phyloP scores from a whole-genome alignment of 53 echinoderm and acorn worm genomes.

The Henricia sp. region DNA sequence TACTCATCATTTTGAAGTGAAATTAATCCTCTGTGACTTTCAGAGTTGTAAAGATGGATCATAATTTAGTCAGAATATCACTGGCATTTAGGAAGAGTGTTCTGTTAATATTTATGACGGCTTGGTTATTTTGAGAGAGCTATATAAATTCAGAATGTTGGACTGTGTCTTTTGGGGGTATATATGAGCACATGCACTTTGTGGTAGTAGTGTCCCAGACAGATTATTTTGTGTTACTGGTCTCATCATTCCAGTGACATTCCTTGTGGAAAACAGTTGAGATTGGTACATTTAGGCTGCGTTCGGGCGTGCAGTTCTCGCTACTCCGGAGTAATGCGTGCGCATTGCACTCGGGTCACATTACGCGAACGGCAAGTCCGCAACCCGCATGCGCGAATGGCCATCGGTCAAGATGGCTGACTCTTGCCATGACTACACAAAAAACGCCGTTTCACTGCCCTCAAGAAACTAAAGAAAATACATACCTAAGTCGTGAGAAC shows the following conservation, averaged over 20 bases:
- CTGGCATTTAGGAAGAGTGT: neutral
- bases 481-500: too few species aligned
- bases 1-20: neutral
- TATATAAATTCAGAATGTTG: neutral
- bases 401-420: too few species aligned
- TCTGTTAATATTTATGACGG: neutral
- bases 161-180: neutral
- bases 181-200: neutral
- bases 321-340: too few species aligned
- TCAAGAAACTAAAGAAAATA: too few species aligned
- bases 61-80: conserved; percentile 1
- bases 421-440: too few species aligned
- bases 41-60: neutral
- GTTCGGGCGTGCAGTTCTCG: too few species aligned
- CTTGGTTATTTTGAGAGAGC: neutral
- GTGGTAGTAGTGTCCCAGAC: conserved; percentile 10
- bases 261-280: too few species aligned
- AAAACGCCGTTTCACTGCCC: too few species aligned
- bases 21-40: neutral
- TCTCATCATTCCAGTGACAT: conserved; percentile 44
- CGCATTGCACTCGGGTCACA: too few species aligned
- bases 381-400: too few species aligned
- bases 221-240: conserved; percentile 4
- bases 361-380: too few species aligned
- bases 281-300: too few species aligned